Base-by-base conservation (phyloP, 2,888 invertebrate species). In the Clitarchus hookeri region DNA sequence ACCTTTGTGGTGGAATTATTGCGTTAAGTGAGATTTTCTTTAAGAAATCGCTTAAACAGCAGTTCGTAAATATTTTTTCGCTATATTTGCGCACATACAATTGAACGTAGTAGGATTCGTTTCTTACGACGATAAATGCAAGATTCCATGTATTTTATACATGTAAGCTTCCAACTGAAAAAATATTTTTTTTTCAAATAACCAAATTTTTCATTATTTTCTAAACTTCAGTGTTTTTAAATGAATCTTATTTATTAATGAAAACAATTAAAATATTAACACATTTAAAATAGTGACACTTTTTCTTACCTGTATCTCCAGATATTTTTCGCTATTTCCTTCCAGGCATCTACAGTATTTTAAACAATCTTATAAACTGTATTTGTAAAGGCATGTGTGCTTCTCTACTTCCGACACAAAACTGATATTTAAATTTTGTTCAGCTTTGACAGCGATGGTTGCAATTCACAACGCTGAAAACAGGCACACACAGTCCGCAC, bases 391-490 rank as follows among this genome's bases (percentile, higher is more conserved):
- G 25, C 48, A 36, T 27, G 84, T 12, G 23, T 84, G 6, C 84
- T 84, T 48, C 23, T 84, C 84, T 48, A 84, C 84, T 48, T 84
- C 84, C 27, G 13, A 16, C 53, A 48, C 53, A 84, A 84, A 84
- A 27, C 48, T n/a, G 26, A 84, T 25, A 65, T 84, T 84, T 26
- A 25, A 48, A 13, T 36, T 44, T 44, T 48, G 84, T 48, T 84
- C 84, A 16, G 65, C 3, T 65, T 65, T 65, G 23, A 65, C 8
- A 65, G 65, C 16, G 65, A 65, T n/a, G 8, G 65, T 65, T 0
- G 65, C 19, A 65, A 11, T 65, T 65, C 16, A 65, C 19, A n/a
- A 36, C n/a, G 16, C 16, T 8, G 6, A 65, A 65, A 65, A 65
- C 19, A 16, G 19, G 16, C 65, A n/a, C 65, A 65, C 65, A 65